phyloP scores from a whole-genome alignment of 2,113 vertebrate species.

The Strigops habroptila region DNA sequence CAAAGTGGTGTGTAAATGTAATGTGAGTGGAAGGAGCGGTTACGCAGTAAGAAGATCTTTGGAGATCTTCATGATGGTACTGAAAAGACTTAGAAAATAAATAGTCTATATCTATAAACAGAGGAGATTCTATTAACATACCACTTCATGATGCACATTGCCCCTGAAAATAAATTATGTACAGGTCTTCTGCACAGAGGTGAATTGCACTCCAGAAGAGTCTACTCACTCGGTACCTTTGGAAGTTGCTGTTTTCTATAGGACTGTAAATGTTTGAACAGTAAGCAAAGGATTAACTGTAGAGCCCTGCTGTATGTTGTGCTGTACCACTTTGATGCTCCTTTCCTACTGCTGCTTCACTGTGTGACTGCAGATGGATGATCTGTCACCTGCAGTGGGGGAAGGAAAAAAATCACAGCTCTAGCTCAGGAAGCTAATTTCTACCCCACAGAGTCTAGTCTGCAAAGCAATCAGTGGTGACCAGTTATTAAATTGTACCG shows the following conservation, averaged over 20 bases:
- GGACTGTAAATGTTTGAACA: neutral
- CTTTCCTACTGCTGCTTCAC: neutral
- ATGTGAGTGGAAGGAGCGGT: slow-evolving; percentile 34
- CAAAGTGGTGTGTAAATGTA: slow-evolving; percentile 27
- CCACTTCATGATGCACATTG: slow-evolving; percentile 17
- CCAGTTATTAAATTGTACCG: neutral
- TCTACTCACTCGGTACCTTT: neutral
- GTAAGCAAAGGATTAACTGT: neutral
- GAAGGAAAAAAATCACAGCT: neutral
- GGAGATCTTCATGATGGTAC: slow-evolving; percentile 18
- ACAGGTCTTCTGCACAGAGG: neutral
- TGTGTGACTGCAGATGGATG: neutral
- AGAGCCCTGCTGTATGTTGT: neutral
- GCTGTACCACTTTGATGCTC: neutral
- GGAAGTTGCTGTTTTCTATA: neutral
- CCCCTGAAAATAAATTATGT: neutral
- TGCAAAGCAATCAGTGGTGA: neutral
- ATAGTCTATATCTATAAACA: slow-evolving; percentile 61
- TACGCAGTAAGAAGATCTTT: neutral
- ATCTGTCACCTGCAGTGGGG: neutral
- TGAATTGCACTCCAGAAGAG: neutral
- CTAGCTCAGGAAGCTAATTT: neutral
- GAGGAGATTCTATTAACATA: slow-evolving; percentile 56
- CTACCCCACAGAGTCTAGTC: neutral
- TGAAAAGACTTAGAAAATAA: slow-evolving; percentile 53